Conservation (phyloP, 2,113 vertebrate genomes). For the Bagarius yarrelli region DNA sequence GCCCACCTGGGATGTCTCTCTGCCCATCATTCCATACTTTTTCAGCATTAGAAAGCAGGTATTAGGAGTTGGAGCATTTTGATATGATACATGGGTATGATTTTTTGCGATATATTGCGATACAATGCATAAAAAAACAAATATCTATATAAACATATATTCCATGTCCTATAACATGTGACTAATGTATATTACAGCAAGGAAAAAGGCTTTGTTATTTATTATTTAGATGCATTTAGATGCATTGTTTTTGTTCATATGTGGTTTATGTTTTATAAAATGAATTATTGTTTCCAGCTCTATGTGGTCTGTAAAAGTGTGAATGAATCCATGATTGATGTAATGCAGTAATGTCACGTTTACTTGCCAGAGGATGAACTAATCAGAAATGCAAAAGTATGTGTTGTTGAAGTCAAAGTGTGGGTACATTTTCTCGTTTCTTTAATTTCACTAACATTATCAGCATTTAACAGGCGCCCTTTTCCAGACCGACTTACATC, state of each 20-base stretch:
- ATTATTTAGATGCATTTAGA: background rate
- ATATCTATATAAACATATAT: background rate
- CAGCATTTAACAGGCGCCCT: too few relatives aligned
- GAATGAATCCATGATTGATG: background rate
- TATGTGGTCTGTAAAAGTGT: background rate
- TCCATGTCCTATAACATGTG: background rate
- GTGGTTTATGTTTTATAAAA: background rate
- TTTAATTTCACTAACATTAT: background rate
- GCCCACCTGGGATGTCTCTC: too few relatives aligned
- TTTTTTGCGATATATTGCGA: background rate
- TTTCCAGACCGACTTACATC: too few relatives aligned
- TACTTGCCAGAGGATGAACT: background rate
- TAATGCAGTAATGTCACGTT: background rate
- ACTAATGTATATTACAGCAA: background rate
- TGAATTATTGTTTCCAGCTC: background rate
- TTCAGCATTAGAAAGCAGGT: too few relatives aligned
- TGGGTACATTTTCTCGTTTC: background rate
- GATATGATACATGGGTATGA: background rate
- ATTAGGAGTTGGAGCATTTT: too few relatives aligned
- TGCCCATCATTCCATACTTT: too few relatives aligned
- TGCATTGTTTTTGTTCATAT: background rate
- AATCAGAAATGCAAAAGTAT: background rate
- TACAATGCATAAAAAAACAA: too few relatives aligned
- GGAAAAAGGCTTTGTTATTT: background rate
- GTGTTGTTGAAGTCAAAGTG: background rate